Evolutionary conservation across 2,888 invertebrate species (phyloP), one percentile per base, ranked within the genome.

Genomic region (Bembecia ichneumoniformis): DNA sequence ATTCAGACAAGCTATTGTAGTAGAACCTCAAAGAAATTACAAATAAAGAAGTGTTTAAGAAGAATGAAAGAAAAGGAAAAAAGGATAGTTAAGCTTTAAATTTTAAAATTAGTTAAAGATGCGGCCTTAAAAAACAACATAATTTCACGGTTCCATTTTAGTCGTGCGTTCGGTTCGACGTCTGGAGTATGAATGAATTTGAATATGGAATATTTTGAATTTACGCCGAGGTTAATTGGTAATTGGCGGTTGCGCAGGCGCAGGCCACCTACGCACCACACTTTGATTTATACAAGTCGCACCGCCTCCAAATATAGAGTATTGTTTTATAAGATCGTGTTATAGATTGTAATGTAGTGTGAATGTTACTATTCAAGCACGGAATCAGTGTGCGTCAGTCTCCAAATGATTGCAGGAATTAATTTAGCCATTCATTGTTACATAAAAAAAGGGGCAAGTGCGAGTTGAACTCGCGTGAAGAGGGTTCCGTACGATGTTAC

Each of bases 211-310:
- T 74, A 72, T 73, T 62, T 71, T 66, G 63, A 44, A 44, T 44
- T 15, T 46, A 3, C 17, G 64, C 66, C 77, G 76, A 73, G 60
- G 68, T 73, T 81, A 83, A 84, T 84, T 77, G 77, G 69, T 84
- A 84, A 84, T 84, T 78, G 75, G 68, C 52, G 71, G 75, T 65
- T 74, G 66, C 64, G 61, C 61, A 53, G 55, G 52, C 59, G 15
- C 49, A 15, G 78, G 66, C 82, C 82, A 80, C 83, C 83, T 78
- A 82, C 82, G 74, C 75, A 64, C 61, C 50, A 59, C 55, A 58
- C 54, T 58, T 63, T 82, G 83, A 83, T 83, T 83, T 82, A 83
- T 82, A 64, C 72, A 60, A 52, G 60, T 58, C 53, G 73, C 51
- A 67, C 67, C 80, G 77, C 82, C 81, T 64, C 62, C 58, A 60